These are phyloP conservation scores for Ptiloglossa arizonensis DNA, from an alignment of 1,140 invertebrate species.

Conservation along the genomic window DNA sequence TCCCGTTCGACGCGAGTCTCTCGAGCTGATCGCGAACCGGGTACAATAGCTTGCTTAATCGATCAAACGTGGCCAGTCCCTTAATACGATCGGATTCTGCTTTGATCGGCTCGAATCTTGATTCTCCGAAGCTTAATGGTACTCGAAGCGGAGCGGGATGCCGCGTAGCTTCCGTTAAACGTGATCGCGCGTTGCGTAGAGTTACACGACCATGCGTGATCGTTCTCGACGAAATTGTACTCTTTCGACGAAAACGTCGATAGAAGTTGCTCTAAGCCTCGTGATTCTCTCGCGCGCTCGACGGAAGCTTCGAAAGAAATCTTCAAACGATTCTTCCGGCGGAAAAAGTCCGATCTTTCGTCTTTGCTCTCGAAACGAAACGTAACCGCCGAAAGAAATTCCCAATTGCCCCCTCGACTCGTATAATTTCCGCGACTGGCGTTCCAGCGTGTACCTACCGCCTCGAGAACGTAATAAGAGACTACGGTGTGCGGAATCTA, in stretches of 20 bases:
- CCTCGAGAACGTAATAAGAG: constrained; percentile 41
- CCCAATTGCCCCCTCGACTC: constrained; percentile 12
- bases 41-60: constrained; percentile 34
- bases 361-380: too few relatives aligned
- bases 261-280: too few relatives aligned
- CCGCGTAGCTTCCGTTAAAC: neutral
- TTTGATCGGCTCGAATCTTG: constrained; percentile 24
- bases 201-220: too few relatives aligned
- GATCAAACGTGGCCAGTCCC: constrained; percentile 9
- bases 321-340: too few relatives aligned
- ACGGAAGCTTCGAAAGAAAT: too few relatives aligned
- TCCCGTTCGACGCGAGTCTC: constrained; percentile 3
- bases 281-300: too few relatives aligned
- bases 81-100: constrained; percentile 6
- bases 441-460: neutral
- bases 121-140: neutral
- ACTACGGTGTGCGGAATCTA: constrained; percentile 19
- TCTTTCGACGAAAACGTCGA: too few relatives aligned
- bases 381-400: too few relatives aligned
- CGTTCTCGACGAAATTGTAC: too few relatives aligned
- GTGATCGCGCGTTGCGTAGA: too few relatives aligned
- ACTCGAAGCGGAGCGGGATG: neutral
- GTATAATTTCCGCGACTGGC: constrained; percentile 30
- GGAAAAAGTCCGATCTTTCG: too few relatives aligned
- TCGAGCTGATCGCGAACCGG: constrained; percentile 4